phyloP scores from a whole-genome alignment of 2,797 vertebrate species.

The Danio kyathit region DNA sequence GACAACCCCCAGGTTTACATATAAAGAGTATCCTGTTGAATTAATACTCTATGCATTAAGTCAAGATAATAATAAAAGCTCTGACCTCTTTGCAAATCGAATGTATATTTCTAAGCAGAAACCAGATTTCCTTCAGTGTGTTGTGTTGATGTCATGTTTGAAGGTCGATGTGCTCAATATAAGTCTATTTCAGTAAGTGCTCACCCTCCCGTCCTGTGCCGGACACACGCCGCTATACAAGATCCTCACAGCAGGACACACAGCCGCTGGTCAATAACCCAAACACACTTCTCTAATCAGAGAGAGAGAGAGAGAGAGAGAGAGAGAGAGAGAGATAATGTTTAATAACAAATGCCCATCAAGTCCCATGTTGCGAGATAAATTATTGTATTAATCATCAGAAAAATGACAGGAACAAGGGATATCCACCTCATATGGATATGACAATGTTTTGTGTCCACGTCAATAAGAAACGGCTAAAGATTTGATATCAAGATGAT shows the following conservation, averaged over 20 bases:
- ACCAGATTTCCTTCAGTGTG: not conserved
- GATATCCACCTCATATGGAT: too few species aligned
- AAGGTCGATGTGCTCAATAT: slow-evolving; percentile 18
- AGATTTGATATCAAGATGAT: too few species aligned
- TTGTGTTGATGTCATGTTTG: slow-evolving; percentile 11
- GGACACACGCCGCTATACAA: not conserved
- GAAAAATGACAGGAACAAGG: too few species aligned
- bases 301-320: slow-evolving; percentile 41
- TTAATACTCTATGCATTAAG: too few species aligned
- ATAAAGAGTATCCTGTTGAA: too few species aligned
- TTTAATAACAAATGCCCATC: too few species aligned
- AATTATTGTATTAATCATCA: too few species aligned
- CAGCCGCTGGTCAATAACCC: slow-evolving; percentile 61
- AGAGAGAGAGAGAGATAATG: too few species aligned
- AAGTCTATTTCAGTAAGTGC: slow-evolving; percentile 21
- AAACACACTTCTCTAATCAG: slow-evolving; percentile 59
- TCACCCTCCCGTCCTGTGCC: not conserved
- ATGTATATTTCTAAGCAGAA: not conserved
- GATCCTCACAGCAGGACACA: slow-evolving; percentile 12
- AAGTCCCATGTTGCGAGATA: too few species aligned
- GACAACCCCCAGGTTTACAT: too few species aligned
- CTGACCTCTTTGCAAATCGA: not conserved
- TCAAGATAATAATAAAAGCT: not conserved
- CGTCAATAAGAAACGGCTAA: too few species aligned
- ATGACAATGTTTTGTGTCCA: too few species aligned